A percentile compares a stretch with the other conserved stretches of the same genome.
Evolutionary conservation across 1,140 invertebrate species (phyloP).

Genomic region (Tribolium madens): DNA sequence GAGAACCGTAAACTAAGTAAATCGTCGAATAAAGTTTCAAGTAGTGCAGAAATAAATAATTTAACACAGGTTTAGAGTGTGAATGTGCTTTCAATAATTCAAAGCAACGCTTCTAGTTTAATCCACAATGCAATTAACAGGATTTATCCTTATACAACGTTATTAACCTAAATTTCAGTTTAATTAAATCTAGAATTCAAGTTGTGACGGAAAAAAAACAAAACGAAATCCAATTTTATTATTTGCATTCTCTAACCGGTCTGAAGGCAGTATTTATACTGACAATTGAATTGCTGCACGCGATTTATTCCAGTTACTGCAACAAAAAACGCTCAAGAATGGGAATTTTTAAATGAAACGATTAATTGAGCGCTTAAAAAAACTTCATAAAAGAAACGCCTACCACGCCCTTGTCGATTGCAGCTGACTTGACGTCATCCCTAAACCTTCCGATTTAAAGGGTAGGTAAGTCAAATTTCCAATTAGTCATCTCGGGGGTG

Average conservation of each 20-base stretch:
- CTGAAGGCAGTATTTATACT: no score
- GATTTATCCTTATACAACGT: not conserved
- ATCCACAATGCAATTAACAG: slow-evolving; percentile 2
- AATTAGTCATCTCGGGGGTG: slow-evolving; percentile 1
- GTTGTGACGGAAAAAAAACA: not conserved
- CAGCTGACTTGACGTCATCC: not conserved
- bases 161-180: not conserved
- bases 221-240: not conserved
- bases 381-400: not conserved
- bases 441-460: not conserved
- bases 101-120: not conserved
- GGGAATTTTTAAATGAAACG: not conserved
- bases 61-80: not conserved
- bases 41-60: not conserved
- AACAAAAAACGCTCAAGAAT: not conserved
- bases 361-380: not conserved
- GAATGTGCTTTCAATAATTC: slow-evolving; percentile 11
- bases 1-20: not conserved
- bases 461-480: not conserved
- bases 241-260: no score
- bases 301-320: not conserved
- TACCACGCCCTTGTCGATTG: not conserved
- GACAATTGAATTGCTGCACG: not conserved
- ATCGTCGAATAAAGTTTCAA: not conserved
- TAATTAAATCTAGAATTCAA: not conserved